Conservation (phyloP, 2,113 vertebrate genomes). For the Pangasianodon hypophthalmus region DNA sequence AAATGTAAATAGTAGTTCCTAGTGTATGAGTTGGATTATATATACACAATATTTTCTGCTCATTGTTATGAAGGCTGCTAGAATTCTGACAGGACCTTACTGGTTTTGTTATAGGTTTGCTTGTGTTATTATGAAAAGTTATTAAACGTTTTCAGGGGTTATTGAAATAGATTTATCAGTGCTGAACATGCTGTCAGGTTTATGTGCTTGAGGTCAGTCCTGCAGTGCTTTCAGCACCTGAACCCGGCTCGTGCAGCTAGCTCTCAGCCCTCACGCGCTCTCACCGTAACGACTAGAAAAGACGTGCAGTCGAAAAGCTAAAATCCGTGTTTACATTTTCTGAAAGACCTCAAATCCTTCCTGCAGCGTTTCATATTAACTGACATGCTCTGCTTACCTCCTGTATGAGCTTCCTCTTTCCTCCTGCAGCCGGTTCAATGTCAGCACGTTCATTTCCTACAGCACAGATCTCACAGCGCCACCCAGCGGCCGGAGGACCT, state of each 20-base stretch:
- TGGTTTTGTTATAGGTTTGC: neutral
- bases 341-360: too few relatives aligned
- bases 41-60: too few relatives aligned
- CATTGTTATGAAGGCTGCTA: neutral
- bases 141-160: neutral
- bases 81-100: neutral
- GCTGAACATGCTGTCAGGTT: neutral
- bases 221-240: too few relatives aligned
- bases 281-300: neutral
- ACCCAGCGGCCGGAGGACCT: slow-evolving; percentile 58
- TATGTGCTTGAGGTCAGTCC: neutral
- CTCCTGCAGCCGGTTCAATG: neutral
- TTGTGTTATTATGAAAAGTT: neutral
- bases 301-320: neutral
- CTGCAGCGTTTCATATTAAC: neutral
- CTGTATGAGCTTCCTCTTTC: neutral
- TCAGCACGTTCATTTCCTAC: neutral
- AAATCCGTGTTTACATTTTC: neutral
- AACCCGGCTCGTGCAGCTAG: neutral
- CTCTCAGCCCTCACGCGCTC: neutral
- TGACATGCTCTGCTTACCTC: slow-evolving; percentile 5
- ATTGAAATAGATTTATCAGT: neutral
- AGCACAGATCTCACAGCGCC: slow-evolving; percentile 42
- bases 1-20: neutral
- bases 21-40: neutral